Evolutionary conservation across 2,888 invertebrate genomes (phyloP), one percentile per base, ranked within the genome.

Genomic region (Netelia melanura): DNA sequence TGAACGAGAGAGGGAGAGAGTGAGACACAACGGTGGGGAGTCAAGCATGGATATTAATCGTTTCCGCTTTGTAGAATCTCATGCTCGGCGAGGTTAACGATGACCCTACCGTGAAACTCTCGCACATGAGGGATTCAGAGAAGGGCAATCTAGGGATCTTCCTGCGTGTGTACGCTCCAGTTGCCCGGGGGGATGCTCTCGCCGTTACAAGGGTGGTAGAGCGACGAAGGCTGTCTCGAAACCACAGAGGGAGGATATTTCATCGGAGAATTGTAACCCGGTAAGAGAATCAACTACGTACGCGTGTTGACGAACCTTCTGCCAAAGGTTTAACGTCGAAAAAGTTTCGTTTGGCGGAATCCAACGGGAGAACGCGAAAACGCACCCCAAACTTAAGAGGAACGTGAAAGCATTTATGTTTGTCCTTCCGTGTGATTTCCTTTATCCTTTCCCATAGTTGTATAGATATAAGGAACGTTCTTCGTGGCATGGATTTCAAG

Each of bases 271-370:
- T 76, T 74, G 78, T 70, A 87, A 80, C 87, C 83, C 87, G 88
- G 89, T 89, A 88, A 85, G 85, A 87, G 83, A 87, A 89, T 85
- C 88, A 88, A 90, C 90, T 90, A 88, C 88, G 87, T 88, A 87
- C 85, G 86, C 85, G 54, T 3, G 14, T n/a, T 11, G 52, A 30
- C 30, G 30, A n/a, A 11, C 14, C 54, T 14, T 54, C n/a, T 3
- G n/a, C 14, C 8, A n/a, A 54, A 5, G 38, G 38, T 30, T 30
- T 30, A 5, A 30, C 30, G 5, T 30, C 30, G 6, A 6, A 38
- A 38, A 38, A 38, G 38, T 6, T 38, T 1, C 38, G 38, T 38
- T 38, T 1, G 38, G 8, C 6, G 6, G 38, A 38, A 38, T 38
- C 38, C 6, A 38, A 38, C 38, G 38, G 6, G 38, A 38, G 8